phyloP scores from a whole-genome alignment of 1,140 invertebrate genomes.

The Brachionus koreanus region DNA sequence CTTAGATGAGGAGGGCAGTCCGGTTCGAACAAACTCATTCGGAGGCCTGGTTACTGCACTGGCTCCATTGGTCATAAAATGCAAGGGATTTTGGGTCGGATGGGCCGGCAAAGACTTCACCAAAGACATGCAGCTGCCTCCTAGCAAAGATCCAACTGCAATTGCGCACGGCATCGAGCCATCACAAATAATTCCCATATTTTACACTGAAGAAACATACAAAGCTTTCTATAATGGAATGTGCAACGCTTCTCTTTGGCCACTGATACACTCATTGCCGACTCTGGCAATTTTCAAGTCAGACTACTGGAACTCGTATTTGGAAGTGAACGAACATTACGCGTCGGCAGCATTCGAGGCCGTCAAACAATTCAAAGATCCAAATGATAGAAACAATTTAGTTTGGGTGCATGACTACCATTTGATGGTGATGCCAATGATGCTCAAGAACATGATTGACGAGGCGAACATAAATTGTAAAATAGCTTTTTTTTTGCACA shows the following conservation, averaged over 20 bases:
- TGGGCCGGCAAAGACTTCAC: slow-evolving; percentile 72
- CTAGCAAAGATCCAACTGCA: slow-evolving; percentile 76
- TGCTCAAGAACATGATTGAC: slow-evolving; percentile 75
- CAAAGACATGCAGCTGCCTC: slow-evolving; percentile 69
- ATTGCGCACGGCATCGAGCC: slow-evolving; percentile 73
- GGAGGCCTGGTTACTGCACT: slow-evolving; percentile 83
- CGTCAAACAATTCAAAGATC: slow-evolving; percentile 57
- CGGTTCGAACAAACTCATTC: not conserved
- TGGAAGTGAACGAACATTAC: slow-evolving; percentile 74
- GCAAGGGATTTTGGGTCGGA: slow-evolving; percentile 79
- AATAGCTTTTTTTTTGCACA: slow-evolving; percentile 83
- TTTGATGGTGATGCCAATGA: slow-evolving; percentile 80
- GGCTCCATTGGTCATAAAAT: slow-evolving; percentile 77
- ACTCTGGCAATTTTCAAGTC: slow-evolving; percentile 71
- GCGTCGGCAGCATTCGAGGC: slow-evolving; percentile 69
- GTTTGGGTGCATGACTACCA: slow-evolving; percentile 90
- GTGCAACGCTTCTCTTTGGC: slow-evolving; percentile 86
- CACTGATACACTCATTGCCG: slow-evolving; percentile 83
- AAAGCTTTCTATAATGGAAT: slow-evolving; percentile 84
- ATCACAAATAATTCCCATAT: slow-evolving; percentile 72
- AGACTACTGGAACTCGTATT: slow-evolving; percentile 74
- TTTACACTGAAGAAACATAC: slow-evolving; percentile 69
- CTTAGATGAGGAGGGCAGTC: not conserved
- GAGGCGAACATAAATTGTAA: slow-evolving; percentile 73
- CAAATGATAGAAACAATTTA: slow-evolving; percentile 65